phyloP scores from a whole-genome alignment of 1,140 invertebrate species.

The Vanessa tameamea region DNA sequence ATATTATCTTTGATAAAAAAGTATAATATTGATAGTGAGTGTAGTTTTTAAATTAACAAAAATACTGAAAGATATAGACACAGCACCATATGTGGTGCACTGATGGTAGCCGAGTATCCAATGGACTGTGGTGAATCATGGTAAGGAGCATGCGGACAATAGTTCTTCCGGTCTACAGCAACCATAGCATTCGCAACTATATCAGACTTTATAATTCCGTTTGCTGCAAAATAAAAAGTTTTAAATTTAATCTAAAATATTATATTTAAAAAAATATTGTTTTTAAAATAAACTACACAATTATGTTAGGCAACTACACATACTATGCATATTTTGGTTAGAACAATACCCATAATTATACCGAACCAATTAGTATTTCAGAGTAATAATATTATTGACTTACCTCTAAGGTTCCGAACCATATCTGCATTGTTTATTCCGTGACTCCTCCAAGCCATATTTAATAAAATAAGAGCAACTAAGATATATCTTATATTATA shows the following conservation, averaged over 20 bases:
- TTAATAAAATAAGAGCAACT: conserved; percentile 44
- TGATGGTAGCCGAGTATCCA: conserved; percentile 95
- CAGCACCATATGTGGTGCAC: conserved; percentile 97
- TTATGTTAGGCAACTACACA: no score
- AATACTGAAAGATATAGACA: not conserved
- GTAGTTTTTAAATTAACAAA: no score
- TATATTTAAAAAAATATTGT: no score
- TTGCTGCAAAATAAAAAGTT: conserved; percentile 82
- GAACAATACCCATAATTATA: no score
- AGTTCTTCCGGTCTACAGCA: conserved; percentile 92
- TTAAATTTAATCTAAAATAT: no score
- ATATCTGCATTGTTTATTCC: conserved; percentile 92
- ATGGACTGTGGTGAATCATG: conserved; percentile 94
- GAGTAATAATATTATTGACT: conserved; percentile 38
- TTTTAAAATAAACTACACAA: no score
- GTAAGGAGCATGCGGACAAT: conserved; percentile 89
- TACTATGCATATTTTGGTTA: no score
- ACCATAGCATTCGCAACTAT: conserved; percentile 92
- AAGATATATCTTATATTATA: conserved; percentile 35
- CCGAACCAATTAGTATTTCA: no score
- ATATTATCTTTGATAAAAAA: no score
- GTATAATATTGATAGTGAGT: no score
- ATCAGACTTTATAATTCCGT: conserved; percentile 91
- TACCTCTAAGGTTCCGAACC: conserved; percentile 91
- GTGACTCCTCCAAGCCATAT: conserved; percentile 90